These are phyloP conservation scores for Felis chaus DNA, from an alignment of 2,113 vertebrate genomes.

Conservation along the genomic window DNA sequence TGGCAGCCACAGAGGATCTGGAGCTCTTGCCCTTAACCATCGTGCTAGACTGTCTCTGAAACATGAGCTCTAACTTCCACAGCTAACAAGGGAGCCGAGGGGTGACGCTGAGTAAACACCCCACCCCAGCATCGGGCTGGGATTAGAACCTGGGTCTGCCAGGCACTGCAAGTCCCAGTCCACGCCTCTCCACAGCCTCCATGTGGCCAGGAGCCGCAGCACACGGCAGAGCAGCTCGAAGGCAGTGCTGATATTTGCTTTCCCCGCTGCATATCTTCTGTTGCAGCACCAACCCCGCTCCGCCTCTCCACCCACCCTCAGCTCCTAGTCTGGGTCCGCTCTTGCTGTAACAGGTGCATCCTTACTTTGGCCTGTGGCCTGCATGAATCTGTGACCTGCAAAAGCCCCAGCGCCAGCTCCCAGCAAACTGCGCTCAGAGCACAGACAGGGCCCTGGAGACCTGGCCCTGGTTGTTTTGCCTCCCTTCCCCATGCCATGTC, in stretches of 20 bases:
- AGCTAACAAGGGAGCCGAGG: background rate
- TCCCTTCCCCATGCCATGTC: background rate
- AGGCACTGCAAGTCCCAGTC: background rate
- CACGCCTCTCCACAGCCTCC: background rate
- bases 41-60: background rate
- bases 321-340: background rate
- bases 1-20: background rate
- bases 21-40: background rate
- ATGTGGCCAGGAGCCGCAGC: accelerated
- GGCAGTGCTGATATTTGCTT: accelerated
- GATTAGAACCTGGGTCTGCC: background rate
- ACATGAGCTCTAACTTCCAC: background rate
- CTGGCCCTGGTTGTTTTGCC: background rate
- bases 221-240: accelerated
- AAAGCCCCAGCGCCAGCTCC: no score
- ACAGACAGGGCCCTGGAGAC: background rate
- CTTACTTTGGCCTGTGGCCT: background rate
- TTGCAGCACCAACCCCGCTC: background rate
- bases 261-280: background rate
- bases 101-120: background rate
- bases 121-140: background rate
- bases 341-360: background rate
- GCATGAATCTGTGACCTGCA: background rate
- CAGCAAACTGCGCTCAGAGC: background rate
- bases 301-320: background rate